Evolutionary conservation across 2,888 invertebrate genomes (phyloP).

Genomic region (Drosophila mercatorum): DNA sequence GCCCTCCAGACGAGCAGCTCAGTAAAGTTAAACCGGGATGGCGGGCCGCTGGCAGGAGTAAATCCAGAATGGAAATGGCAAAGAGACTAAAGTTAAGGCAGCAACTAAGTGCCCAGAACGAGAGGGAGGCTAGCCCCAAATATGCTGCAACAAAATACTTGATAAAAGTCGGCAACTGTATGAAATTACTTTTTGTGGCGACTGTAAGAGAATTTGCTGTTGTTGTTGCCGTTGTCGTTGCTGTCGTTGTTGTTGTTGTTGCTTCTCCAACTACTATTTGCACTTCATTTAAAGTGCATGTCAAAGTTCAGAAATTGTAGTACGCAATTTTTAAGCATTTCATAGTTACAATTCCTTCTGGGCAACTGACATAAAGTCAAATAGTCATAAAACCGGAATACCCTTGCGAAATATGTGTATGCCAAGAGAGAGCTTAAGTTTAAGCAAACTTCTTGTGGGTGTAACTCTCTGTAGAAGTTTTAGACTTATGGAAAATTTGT

Average conservation of each 20-base stretch:
- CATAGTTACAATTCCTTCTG: slow-evolving; percentile 6
- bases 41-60: background rate
- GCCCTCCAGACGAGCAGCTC: slow-evolving; percentile 19
- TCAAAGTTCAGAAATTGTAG: slow-evolving; percentile 40
- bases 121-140: slow-evolving; percentile 27
- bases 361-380: slow-evolving; percentile 39
- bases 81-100: slow-evolving; percentile 18
- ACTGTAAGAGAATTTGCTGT: slow-evolving; percentile 25
- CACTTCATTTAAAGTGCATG: slow-evolving; percentile 41
- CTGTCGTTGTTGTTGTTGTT: slow-evolving; percentile 20
- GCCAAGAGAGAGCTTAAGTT: background rate
- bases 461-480: background rate
- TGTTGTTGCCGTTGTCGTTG: slow-evolving; percentile 17
- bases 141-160: slow-evolving; percentile 61
- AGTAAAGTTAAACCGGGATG: slow-evolving; percentile 39
- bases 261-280: slow-evolving; percentile 20
- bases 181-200: slow-evolving; percentile 61
- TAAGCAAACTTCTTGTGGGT: too few species aligned
- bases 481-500: background rate
- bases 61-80: slow-evolving; percentile 46
- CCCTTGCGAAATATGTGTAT: background rate
- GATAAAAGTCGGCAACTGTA: slow-evolving; percentile 50
- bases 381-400: background rate
- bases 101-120: background rate
- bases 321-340: slow-evolving; percentile 6